phyloP scores from a whole-genome alignment of 2,797 vertebrate genomes.

The Malurus splendens region DNA sequence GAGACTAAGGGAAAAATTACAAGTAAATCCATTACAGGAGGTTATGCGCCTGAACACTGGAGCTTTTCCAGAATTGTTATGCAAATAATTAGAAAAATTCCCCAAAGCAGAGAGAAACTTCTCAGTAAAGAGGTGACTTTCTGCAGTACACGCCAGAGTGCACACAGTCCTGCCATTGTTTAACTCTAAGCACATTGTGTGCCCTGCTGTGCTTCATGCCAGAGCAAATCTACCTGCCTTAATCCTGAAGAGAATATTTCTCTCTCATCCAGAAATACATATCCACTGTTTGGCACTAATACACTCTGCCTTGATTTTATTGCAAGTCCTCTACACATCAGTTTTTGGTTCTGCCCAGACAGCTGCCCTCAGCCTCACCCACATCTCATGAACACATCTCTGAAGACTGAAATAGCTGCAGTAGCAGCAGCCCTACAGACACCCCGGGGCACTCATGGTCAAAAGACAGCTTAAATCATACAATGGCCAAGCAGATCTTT shows the following conservation, averaged over 20 bases:
- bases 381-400: not conserved
- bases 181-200: not conserved
- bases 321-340: not conserved
- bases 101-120: not conserved
- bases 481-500: not conserved
- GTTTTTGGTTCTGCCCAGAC: not conserved
- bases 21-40: not conserved
- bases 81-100: not conserved
- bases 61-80: not conserved
- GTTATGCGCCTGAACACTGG: not conserved
- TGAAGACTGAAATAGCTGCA: not conserved
- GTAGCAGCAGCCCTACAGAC: no score
- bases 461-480: not conserved
- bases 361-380: no score
- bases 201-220: not conserved
- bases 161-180: not conserved
- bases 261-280: not conserved
- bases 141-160: not conserved
- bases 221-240: not conserved
- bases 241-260: not conserved
- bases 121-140: not conserved
- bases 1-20: not conserved
- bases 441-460: not conserved
- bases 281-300: not conserved
- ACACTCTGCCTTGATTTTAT: not conserved